Evolutionary conservation across 2,113 vertebrate genomes (phyloP).

Genomic region (Hymenochirus boettgeri): DNA sequence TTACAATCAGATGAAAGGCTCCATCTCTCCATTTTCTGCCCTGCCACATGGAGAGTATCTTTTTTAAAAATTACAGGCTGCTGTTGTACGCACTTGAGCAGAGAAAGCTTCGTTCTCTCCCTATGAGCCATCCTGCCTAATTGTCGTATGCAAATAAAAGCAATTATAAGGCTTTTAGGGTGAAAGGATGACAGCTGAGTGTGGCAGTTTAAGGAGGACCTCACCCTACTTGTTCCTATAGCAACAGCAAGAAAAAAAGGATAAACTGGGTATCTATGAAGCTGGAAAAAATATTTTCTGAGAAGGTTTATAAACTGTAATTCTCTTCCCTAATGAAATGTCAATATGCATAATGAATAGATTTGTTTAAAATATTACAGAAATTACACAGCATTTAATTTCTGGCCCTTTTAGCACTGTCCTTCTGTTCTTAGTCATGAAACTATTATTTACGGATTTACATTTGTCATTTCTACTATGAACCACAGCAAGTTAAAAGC

Average conservation of each 20-base stretch:
- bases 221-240: slow-evolving; percentile 97
- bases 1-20: slow-evolving; percentile 82
- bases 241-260: slow-evolving; percentile 83
- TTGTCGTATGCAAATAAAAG: slow-evolving; percentile 99
- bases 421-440: slow-evolving; percentile 63
- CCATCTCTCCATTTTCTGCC: slow-evolving; percentile 75
- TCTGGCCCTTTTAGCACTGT: slow-evolving; percentile 50
- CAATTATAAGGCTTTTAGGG: slow-evolving; percentile 99
- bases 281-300: slow-evolving; percentile 69
- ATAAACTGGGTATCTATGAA: slow-evolving; percentile 69
- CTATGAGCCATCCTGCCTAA: slow-evolving; percentile 99
- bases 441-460: slow-evolving; percentile 67
- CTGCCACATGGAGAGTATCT: slow-evolving; percentile 78
- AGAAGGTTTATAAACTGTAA: slow-evolving; percentile 64
- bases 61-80: slow-evolving; percentile 81
- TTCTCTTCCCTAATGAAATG: slow-evolving; percentile 56
- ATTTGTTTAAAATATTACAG: slow-evolving; percentile 70
- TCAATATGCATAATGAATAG: slow-evolving; percentile 62
- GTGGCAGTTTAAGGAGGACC: slow-evolving; percentile 89
- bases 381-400: slow-evolving; percentile 67
- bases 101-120: slow-evolving; percentile 96
- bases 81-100: slow-evolving; percentile 78
- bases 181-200: slow-evolving; percentile 99
- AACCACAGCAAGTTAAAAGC: slow-evolving; percentile 35
- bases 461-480: slow-evolving; percentile 60